A percentile compares a stretch with the other conserved stretches of the same genome.
These are phyloP conservation scores for Rhagonycha lutea DNA, from an alignment of 2,888 invertebrate genomes.

Conservation along the genomic window DNA sequence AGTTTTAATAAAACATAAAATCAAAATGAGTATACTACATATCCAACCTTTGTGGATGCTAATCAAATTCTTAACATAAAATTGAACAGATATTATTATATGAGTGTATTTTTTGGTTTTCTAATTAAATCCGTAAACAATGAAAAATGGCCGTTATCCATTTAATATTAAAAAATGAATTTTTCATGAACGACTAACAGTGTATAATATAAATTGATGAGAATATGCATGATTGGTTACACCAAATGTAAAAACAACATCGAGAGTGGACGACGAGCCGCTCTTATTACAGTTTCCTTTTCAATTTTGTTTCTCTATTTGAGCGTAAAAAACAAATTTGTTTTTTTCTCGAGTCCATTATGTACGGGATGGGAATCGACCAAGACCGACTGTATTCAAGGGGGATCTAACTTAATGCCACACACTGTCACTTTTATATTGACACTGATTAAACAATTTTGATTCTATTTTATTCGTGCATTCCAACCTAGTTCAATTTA, in stretches of 20 bases:
- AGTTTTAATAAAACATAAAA: too few relatives aligned
- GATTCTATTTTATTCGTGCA: background rate
- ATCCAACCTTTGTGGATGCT: too few relatives aligned
- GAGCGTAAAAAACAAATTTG: slow-evolving; percentile 54
- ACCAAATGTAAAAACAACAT: slow-evolving; percentile 44
- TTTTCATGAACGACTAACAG: slow-evolving; percentile 32
- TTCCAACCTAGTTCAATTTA: background rate
- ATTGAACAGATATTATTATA: background rate
- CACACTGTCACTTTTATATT: background rate
- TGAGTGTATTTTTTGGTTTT: slow-evolving; percentile 10
- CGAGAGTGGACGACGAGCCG: slow-evolving; percentile 36
- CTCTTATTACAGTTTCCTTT: slow-evolving; percentile 52
- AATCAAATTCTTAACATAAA: too few relatives aligned
- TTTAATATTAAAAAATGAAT: slow-evolving; percentile 21
- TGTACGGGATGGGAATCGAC: slow-evolving; percentile 35
- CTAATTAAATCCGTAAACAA: slow-evolving; percentile 17
- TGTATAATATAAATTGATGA: slow-evolving; percentile 41
- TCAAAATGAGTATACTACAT: too few relatives aligned
- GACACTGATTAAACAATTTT: slow-evolving; percentile 6
- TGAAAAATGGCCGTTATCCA: slow-evolving; percentile 6
- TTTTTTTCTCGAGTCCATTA: slow-evolving; percentile 53
- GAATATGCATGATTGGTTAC: slow-evolving; percentile 45
- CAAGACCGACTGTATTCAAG: slow-evolving; percentile 27
- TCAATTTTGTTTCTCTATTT: slow-evolving; percentile 54
- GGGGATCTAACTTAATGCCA: slow-evolving; percentile 15